Conservation (phyloP, 2,113 vertebrate genomes). For the Pelvicachromis taeniatus region DNA sequence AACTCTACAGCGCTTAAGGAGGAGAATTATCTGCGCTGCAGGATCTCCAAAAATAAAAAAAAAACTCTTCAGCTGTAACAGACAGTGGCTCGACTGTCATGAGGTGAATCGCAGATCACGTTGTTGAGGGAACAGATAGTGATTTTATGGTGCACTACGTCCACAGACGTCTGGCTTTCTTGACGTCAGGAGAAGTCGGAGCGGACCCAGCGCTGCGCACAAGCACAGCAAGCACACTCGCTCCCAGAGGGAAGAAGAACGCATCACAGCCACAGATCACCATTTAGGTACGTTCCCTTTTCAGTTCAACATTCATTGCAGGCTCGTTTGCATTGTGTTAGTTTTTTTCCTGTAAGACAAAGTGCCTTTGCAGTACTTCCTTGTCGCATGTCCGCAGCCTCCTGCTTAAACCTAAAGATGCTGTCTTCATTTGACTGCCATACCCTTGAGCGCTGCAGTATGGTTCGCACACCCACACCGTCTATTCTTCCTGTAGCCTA, state of each 20-base stretch:
- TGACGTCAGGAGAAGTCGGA: conserved; percentile 69
- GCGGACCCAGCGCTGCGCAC: conserved; percentile 60
- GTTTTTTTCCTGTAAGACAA: not conserved
- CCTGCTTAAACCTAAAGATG: conserved; percentile 20
- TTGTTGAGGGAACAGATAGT: conserved; percentile 28
- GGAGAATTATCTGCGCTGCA: not conserved
- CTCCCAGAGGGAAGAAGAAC: conserved; percentile 55
- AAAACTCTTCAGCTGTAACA: not conserved
- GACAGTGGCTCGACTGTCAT: not conserved
- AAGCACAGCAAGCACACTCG: conserved; percentile 52
- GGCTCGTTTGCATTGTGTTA: not conserved
- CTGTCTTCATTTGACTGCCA: conserved; percentile 36
- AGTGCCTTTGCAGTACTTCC: not conserved
- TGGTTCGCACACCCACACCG: conserved; percentile 35
- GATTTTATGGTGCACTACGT: conserved; percentile 56
- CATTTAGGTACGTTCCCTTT: conserved; percentile 50
- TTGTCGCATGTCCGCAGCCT: conserved; percentile 17
- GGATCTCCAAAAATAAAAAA: not conserved
- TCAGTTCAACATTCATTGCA: not conserved
- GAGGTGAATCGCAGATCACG: conserved; percentile 12
- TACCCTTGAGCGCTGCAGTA: conserved; percentile 66
- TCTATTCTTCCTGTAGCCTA: not conserved
- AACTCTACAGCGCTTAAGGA: not conserved
- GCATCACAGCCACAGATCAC: conserved; percentile 47
- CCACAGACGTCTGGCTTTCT: conserved; percentile 50